phyloP scores from a whole-genome alignment of 2,888 invertebrate genomes.

The Drosophila nr. fundita region DNA sequence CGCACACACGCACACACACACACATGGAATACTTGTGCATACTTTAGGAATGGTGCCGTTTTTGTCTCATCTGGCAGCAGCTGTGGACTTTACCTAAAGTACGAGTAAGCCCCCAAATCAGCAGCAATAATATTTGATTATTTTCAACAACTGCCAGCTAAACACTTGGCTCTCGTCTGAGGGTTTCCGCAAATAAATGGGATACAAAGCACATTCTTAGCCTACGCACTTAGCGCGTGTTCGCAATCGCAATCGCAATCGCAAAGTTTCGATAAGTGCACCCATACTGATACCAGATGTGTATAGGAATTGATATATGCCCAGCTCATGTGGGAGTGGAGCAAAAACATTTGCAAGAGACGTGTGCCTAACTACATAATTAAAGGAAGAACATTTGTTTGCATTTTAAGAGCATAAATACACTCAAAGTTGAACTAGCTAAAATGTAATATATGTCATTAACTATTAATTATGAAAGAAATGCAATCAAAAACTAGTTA shows the following conservation, averaged over 20 bases:
- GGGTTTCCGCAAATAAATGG: slow-evolving; percentile 37
- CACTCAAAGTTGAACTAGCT: not conserved
- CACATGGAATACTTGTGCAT: slow-evolving; percentile 29
- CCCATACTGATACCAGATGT: slow-evolving; percentile 20
- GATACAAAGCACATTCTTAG: slow-evolving; percentile 21
- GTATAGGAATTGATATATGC: slow-evolving; percentile 15
- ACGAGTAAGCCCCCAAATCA: slow-evolving; percentile 51
- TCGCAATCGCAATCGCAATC: slow-evolving; percentile 31
- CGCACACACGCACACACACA: slow-evolving; percentile 7
- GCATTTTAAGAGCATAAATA: not conserved
- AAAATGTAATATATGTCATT: not conserved
- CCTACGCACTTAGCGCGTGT: not conserved
- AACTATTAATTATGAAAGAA: not conserved
- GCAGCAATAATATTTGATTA: slow-evolving; percentile 70
- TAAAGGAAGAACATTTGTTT: not conserved
- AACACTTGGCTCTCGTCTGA: slow-evolving; percentile 40
- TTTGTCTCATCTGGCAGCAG: slow-evolving; percentile 52
- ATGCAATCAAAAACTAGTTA: not conserved
- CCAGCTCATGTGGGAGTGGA: not conserved
- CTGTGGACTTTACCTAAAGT: slow-evolving; percentile 56
- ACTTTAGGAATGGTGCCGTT: slow-evolving; percentile 18
- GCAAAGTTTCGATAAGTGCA: slow-evolving; percentile 15
- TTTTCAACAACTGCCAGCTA: slow-evolving; percentile 56
- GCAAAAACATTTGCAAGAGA: not conserved
- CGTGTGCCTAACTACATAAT: not conserved